Evolutionary conservation across 2,797 vertebrate species (phyloP).

Genomic region (Psittacula echo): DNA sequence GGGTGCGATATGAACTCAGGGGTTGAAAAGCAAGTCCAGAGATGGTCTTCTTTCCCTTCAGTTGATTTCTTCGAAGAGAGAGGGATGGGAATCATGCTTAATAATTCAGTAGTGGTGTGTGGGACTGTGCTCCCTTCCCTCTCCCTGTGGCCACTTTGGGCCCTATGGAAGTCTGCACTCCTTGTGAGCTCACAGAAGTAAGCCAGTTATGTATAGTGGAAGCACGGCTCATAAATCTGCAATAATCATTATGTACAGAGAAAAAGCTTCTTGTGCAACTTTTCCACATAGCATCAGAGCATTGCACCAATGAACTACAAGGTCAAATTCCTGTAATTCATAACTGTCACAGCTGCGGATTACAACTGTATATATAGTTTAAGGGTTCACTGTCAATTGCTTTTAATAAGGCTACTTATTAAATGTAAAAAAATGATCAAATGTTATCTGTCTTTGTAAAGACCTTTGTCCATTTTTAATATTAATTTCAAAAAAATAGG

Average conservation of each 20-base stretch:
- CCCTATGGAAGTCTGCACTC: background rate
- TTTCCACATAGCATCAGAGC: background rate
- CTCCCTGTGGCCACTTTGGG: background rate
- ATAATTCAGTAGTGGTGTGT: background rate
- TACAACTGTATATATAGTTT: slow-evolving; percentile 2
- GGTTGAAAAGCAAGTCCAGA: background rate
- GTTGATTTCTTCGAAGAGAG: slow-evolving; percentile 9
- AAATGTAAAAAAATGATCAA: background rate
- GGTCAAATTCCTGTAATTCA: slow-evolving; percentile 62
- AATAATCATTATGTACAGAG: background rate
- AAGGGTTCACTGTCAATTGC: background rate
- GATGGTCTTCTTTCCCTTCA: background rate
- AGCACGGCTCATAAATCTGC: slow-evolving; percentile 42
- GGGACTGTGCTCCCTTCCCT: background rate
- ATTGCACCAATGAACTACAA: background rate
- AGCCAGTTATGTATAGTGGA: background rate
- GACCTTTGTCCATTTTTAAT: background rate
- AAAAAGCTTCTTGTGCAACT: slow-evolving; percentile 59
- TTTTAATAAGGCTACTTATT: slow-evolving; percentile 7
- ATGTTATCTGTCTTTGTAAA: background rate
- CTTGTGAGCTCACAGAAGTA: background rate
- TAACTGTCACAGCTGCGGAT: slow-evolving; percentile 29
- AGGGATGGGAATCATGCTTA: background rate
- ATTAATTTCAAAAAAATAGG: background rate
- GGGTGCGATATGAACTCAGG: background rate